Conservation (phyloP, 2,797 vertebrate genomes). For the Philypnodon macrostomus region DNA sequence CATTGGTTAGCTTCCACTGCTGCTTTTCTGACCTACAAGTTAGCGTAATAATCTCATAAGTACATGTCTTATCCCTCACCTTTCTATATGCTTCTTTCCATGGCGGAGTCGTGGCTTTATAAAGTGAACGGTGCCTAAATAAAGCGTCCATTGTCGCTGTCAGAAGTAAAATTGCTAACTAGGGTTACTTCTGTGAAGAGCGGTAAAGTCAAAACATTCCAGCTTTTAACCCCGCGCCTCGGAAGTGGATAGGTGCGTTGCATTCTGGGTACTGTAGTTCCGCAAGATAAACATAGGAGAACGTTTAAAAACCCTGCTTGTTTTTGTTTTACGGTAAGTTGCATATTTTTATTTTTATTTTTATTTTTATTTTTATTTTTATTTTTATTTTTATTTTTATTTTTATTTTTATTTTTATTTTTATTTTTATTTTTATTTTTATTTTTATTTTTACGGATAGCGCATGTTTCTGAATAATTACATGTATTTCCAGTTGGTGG, state of each 20-base stretch:
- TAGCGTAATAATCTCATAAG: neutral
- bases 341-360: no score
- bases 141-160: conserved; percentile 61
- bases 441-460: no score
- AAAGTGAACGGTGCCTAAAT: conserved; percentile 73
- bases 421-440: no score
- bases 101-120: conserved; percentile 77
- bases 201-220: conserved; percentile 15
- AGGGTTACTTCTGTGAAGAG: neutral
- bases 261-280: conserved; percentile 50
- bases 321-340: no score
- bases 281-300: neutral
- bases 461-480: no score
- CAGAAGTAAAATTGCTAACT: rapidly evolving
- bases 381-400: no score
- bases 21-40: rapidly evolving
- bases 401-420: no score
- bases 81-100: conserved; percentile 80
- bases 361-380: no score
- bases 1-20: neutral
- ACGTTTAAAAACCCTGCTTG: neutral
- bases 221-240: conserved; percentile 32
- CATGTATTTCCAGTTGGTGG: conserved; percentile 16
- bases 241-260: conserved; percentile 45
- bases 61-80: conserved; percentile 30